These are phyloP conservation scores for Electrona antarctica DNA, from an alignment of 2,113 vertebrate genomes.

Conservation along the genomic window DNA sequence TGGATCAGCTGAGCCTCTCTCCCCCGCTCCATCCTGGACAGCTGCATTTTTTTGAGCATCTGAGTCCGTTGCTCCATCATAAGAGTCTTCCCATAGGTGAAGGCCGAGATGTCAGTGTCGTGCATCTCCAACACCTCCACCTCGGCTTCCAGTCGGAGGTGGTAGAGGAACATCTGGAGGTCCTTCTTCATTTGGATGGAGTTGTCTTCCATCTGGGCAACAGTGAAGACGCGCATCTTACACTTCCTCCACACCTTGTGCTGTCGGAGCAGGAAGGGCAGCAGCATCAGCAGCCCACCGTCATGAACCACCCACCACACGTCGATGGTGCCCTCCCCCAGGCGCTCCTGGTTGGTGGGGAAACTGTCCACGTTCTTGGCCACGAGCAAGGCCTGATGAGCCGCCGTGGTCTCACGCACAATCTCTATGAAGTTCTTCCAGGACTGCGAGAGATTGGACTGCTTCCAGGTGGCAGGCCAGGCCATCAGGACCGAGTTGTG, in stretches of 20 bases:
- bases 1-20: constrained; percentile 97
- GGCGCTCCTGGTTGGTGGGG: constrained; percentile 88
- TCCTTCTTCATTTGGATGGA: constrained; percentile 99
- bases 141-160: constrained; percentile 90
- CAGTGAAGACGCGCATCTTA: constrained; percentile 97
- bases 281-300: constrained; percentile 93
- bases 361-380: constrained; percentile 94
- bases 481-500: constrained; percentile 94
- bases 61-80: constrained; percentile 98
- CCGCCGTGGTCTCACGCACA: constrained; percentile 89
- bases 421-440: constrained; percentile 97
- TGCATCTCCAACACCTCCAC: constrained; percentile 98
- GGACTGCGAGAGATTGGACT: constrained; percentile 81
- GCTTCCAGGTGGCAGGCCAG: constrained; percentile 91
- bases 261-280: constrained; percentile 94
- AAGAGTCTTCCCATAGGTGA: constrained; percentile 95
- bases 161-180: constrained; percentile 94
- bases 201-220: constrained; percentile 97
- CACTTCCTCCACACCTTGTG: constrained; percentile 99
- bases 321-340: constrained; percentile 88
- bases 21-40: constrained; percentile 90
- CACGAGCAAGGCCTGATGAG: constrained; percentile 91
- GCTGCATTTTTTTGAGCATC: constrained; percentile 97
- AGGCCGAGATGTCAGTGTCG: constrained; percentile 95
- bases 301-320: constrained; percentile 99